Conservation (phyloP, 30 jellyfish, hydroid and myxozoan genomes). For the Hydra vulgaris region DNA sequence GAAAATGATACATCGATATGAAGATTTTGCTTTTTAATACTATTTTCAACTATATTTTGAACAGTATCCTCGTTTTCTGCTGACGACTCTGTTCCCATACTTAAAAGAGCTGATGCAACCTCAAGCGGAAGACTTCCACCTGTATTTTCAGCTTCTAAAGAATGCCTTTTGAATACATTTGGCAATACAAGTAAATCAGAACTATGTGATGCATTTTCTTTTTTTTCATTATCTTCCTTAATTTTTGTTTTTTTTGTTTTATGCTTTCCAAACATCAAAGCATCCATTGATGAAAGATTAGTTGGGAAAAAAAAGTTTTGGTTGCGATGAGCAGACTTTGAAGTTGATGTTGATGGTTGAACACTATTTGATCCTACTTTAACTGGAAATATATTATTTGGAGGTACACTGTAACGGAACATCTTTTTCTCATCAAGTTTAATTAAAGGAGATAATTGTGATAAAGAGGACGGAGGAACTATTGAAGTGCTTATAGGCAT, state of each 20-base stretch:
- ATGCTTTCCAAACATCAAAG: neutral
- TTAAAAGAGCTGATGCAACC: slow-evolving; percentile 86
- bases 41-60: slow-evolving; percentile 32
- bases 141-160: slow-evolving; percentile 11
- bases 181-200: neutral
- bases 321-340: neutral
- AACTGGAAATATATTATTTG: slow-evolving; percentile 22
- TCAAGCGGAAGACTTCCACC: slow-evolving; percentile 34
- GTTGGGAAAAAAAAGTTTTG: neutral
- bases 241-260: neutral
- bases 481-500: neutral
- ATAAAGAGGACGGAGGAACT: slow-evolving; percentile 1
- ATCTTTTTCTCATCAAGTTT: slow-evolving; percentile 14
- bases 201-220: neutral
- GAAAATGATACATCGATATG: slow-evolving; percentile 33
- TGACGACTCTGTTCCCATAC: slow-evolving; percentile 65
- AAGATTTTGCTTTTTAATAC: slow-evolving; percentile 41
- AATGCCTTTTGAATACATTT: neutral
- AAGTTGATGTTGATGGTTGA: neutral
- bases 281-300: slow-evolving; percentile 9
- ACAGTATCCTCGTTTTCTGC: slow-evolving; percentile 35
- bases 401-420: slow-evolving; percentile 22
- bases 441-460: slow-evolving; percentile 21
- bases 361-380: neutral
- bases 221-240: neutral